Percentiles rank a stretch among this genome's conserved stretches.
phyloP scores from a whole-genome alignment of 2,888 invertebrate genomes.

The Magallana nippona region DNA sequence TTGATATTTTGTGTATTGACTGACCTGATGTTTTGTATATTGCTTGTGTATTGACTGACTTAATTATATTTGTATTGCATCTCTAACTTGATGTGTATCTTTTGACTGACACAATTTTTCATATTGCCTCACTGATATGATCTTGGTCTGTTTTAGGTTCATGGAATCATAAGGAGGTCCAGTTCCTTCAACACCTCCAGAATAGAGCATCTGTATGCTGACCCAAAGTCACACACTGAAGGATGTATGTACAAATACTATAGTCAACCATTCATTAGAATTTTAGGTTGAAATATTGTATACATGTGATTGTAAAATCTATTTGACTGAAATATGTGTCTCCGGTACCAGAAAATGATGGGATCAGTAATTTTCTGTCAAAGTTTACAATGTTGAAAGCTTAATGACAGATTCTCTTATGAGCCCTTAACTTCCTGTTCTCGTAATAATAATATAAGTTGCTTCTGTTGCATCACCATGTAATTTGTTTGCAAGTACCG shows the following conservation, averaged over 20 bases:
- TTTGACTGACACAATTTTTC: too few species aligned
- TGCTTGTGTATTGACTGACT: too few species aligned
- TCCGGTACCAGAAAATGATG: not conserved
- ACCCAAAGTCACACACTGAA: slow-evolving; percentile 91
- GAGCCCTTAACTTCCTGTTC: too few species aligned
- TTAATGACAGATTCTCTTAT: too few species aligned
- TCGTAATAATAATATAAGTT: too few species aligned
- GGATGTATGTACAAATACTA: slow-evolving; percentile 77
- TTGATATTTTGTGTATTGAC: too few species aligned
- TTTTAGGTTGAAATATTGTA: too few species aligned
- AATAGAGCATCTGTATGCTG: slow-evolving; percentile 96
- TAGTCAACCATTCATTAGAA: not conserved
- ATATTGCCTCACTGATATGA: not conserved
- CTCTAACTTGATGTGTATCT: too few species aligned
- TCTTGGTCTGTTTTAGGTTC: slow-evolving; percentile 82
- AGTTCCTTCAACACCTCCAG: slow-evolving; percentile 98
- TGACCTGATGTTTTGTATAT: too few species aligned
- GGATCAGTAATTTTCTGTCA: not conserved
- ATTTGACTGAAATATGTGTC: slow-evolving; percentile 1
- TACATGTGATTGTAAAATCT: not conserved
- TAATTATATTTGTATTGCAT: too few species aligned
- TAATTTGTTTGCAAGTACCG: too few species aligned
- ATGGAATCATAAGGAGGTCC: slow-evolving; percentile 95
- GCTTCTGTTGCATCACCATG: too few species aligned
- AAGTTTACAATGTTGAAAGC: not conserved